Conservation (phyloP, 2,797 vertebrate species). For the Rousettus madagascariensis region DNA sequence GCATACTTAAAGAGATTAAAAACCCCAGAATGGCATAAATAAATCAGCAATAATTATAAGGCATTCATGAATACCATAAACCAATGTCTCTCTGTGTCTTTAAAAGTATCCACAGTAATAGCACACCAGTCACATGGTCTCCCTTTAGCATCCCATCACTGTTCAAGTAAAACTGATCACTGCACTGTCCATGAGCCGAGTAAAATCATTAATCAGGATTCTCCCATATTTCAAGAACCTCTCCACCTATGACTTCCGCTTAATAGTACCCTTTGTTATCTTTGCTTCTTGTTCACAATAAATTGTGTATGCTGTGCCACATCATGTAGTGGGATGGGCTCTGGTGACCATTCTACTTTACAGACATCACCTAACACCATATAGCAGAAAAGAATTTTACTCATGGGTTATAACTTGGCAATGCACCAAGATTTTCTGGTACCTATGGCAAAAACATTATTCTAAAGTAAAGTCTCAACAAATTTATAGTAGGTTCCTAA, state of each 20-base stretch:
- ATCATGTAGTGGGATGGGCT: not conserved
- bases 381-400: conserved; percentile 12
- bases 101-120: not conserved
- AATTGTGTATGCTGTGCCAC: not conserved
- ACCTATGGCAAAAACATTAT: conserved; percentile 35
- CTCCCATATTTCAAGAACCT: not conserved
- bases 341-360: not conserved
- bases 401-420: not conserved
- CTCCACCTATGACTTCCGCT: not conserved
- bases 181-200: not conserved
- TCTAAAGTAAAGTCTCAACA: conserved; percentile 23
- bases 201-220: not conserved
- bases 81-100: not conserved
- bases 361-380: not conserved
- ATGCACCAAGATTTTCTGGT: not conserved
- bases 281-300: not conserved
- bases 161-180: not conserved
- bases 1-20: conserved; percentile 8
- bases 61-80: not conserved
- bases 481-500: conserved; percentile 22
- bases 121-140: not conserved
- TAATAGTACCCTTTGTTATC: not conserved
- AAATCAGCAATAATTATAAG: conserved; percentile 2
- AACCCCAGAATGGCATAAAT: conserved; percentile 30
- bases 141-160: not conserved